Base-by-base conservation (phyloP, 2,797 vertebrate genomes). In the Syndactyla subalaris region DNA sequence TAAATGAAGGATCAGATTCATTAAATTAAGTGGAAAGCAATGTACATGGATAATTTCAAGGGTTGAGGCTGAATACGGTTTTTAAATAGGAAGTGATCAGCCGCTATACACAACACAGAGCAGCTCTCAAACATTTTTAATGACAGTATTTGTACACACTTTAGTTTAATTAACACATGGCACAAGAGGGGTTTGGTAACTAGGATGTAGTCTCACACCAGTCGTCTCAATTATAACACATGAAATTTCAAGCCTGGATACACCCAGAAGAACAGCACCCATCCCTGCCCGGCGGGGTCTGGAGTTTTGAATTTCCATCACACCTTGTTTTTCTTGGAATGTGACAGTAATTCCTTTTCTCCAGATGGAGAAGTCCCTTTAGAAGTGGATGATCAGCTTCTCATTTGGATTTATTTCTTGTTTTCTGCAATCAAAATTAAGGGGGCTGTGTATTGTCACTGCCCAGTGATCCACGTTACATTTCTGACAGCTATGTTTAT, bases 1-100 rank as follows among this genome's bases (percentile, higher is more conserved):
- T 97, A 95, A 97, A 95, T 95, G 93, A 95, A 92, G 88, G 96
- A 92, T 93, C 88, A 67, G 95, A 89, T 95, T 96, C 93, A 97
- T 96, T 97, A 96, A 96, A 96, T 96, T 95, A 96, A 95, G 96
- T 96, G 92, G 93, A 93, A 95, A 87, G 95, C 93, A 82, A 71
- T 75, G 89, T 93, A 96, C 94, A 92, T n/a, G 85, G 88, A 74
- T 96, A 93, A 97, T 96, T 97, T 96, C 94, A 87, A 95, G 92
- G 79, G 93, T 67, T 96, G 88, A 93, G 71, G 80, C 85, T 95
- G 94, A 96, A 95, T 93, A 52, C 5, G 0, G 61, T 71, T 96
- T 96, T 95, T 87, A 96, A 95, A 95, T 91, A 93, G 95, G 95
- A 96, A 96, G 83, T 87, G 94, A 96, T 95, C 94, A 95, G 88